These are phyloP conservation scores for Zelleria hepariella DNA, from an alignment of 2,888 invertebrate genomes.

Conservation along the genomic window DNA sequence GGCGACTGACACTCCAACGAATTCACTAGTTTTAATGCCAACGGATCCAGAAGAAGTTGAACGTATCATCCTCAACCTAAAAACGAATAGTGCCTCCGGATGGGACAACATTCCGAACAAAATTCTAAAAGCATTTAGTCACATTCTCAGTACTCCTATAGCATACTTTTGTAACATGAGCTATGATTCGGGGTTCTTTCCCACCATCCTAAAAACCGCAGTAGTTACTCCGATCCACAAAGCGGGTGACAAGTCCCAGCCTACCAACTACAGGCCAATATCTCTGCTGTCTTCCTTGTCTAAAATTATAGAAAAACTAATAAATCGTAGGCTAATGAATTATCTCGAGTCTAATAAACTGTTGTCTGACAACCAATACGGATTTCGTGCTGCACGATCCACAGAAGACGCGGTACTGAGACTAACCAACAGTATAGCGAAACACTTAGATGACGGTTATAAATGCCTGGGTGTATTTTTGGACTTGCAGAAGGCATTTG, in stretches of 20 bases:
- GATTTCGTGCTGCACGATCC: constrained; percentile 3
- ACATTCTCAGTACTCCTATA: neutral
- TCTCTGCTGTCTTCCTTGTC: neutral
- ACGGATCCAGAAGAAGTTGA: neutral
- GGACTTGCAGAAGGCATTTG: no score
- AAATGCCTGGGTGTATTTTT: neutral
- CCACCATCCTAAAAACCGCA: neutral
- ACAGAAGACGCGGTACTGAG: constrained; percentile 5
- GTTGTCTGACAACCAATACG: constrained; percentile 6
- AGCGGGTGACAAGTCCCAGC: neutral
- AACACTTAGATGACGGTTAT: neutral
- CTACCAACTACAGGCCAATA: constrained; percentile 1
- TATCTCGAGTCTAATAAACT: neutral
- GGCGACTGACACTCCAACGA: neutral
- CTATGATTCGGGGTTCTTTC: neutral
- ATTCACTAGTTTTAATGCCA: neutral
- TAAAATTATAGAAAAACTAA: neutral
- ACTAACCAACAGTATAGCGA: neutral
- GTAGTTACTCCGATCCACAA: neutral
- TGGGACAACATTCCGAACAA: neutral
- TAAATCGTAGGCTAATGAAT: no score
- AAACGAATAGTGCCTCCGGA: neutral
- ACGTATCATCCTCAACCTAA: neutral
- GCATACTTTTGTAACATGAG: neutral
- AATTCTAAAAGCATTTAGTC: neutral